Base-by-base conservation (phyloP, 2,888 invertebrate species). In the Linnaemya vulpina region DNA sequence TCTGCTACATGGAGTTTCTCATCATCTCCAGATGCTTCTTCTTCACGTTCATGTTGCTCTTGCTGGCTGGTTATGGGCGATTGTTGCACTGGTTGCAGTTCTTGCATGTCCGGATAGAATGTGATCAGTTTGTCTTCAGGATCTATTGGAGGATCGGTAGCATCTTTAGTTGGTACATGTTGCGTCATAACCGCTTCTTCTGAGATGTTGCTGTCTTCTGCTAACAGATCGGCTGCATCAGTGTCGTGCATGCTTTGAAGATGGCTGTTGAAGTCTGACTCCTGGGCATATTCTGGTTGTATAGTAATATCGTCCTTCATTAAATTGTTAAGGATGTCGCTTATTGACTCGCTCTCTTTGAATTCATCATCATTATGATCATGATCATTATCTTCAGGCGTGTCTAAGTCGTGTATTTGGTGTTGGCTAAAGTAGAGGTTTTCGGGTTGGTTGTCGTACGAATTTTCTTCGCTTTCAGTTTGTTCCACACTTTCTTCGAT, bases 331-430 rank as follows among this genome's bases (percentile, higher is more conserved):
- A 91, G 87, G 58, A 91, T 91, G 70, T 90, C 91, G 15, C 90
- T 88, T 73, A 91, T 89, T 22, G 91, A 91, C 74, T 91, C 91
- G 63, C 90, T 91, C 74, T 91, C 91, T 78, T 90, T 84, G 20
- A 87, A 87, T 58, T 89, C 87, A 10, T 86, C 77, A 30, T 71
- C 55, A 17, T 58, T 76, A 30, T 30, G 3, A 30, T 73, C 60
- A 17, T 46, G 58, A 15, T 60, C 71, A 30, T 73, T 60, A 17
- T 46, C 63, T 17, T 60, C 71, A 10, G 55, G 78, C 43, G 4
- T 51, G 5, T 5, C 46, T 4, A 22, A 58, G 4, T 35, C 20
- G 11, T 1, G 3, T 9, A 35, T 22, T 49, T 77, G 49, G 13
- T 86, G 68, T 40, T 51, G 70, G 1, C 3, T 62, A 30, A 71